Percentiles rank a stretch among this genome's conserved stretches.
Conservation (phyloP, 1,140 invertebrate species). For the Drosophila ogumai region DNA sequence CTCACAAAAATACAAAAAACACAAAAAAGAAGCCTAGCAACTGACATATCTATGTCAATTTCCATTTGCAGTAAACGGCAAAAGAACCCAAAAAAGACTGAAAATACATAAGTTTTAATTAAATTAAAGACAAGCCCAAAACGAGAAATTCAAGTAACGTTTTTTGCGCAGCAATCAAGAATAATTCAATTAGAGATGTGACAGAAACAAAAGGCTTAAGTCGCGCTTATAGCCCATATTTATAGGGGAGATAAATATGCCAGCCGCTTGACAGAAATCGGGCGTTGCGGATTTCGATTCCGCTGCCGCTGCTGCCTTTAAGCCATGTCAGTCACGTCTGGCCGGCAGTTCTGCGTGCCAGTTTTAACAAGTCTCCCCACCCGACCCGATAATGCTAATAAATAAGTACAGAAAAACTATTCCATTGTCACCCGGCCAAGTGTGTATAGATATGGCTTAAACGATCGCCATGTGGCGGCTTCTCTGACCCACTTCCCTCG, state of each 20-base stretch:
- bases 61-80: conserved; percentile 53
- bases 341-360: conserved; percentile 53
- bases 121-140: conserved; percentile 64
- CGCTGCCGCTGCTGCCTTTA: conserved; percentile 1
- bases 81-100: conserved; percentile 32
- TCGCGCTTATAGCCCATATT: conserved; percentile 22
- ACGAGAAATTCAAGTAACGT: conserved; percentile 17
- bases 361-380: conserved; percentile 55
- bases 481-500: conserved; percentile 34
- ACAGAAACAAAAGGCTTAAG: conserved; percentile 30
- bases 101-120: conserved; percentile 64
- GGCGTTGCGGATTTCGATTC: conserved; percentile 29
- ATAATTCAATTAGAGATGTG: conserved; percentile 48
- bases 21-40: conserved; percentile 57
- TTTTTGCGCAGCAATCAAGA: conserved; percentile 42
- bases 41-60: conserved; percentile 66
- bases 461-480: conserved; percentile 30
- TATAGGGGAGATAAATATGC: conserved; percentile 32
- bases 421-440: conserved; percentile 52
- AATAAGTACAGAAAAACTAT: conserved; percentile 38
- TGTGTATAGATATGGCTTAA: conserved; percentile 51
- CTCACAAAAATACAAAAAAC: conserved; percentile 25
- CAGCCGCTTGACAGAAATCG: conserved; percentile 63
- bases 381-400: conserved; percentile 46
- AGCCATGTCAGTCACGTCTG: conserved; percentile 57